Evolutionary conservation across 2,113 vertebrate species (phyloP), one percentile per base, ranked within the genome.

Genomic region (Microcebus lehilahytsara): DNA sequence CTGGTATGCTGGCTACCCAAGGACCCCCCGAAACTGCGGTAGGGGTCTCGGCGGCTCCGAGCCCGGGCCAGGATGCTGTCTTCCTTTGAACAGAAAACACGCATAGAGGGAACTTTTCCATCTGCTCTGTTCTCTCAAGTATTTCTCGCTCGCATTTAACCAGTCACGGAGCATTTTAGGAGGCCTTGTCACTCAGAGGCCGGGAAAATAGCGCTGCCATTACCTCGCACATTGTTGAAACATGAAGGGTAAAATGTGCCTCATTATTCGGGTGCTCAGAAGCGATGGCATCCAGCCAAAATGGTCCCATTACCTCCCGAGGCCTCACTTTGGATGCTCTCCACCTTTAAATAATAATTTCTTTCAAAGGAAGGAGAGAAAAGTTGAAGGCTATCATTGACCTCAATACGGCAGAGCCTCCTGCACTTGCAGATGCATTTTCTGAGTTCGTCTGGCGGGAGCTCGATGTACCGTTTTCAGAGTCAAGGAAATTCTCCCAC

Each of bases 181-280:
- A 95, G 97, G 89, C 81, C 11, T 0, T 92, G 97, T 96, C 97
- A 95, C 0, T 49, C 40, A 34, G 60, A 62, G 0, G 0, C 69
- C 67, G 67, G 95, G 66, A 93, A 98, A 98, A 98, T 97, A 92
- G 97, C 96, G 62, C 60, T 90, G 91, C 97, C 95, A 97, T 99
- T 98, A 96, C 74, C 85, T 89, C 60, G 90, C 87, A 93, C 60
- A 9, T 60, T 66, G 96, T 95, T 95, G 93, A 96, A 98, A 98
- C 78, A 34, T 49, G 89, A 98, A 97, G 97, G 98, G 95, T 97
- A 93, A 98, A 98, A 98, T 95, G 94, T 67, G 95, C 97, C 98
- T 98, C 96, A 96, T 98, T 97, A 97, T 96, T 95, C 96, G 64
- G 85, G 72, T 93, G 93, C 95, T 98, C 80, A 6, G 85, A 92